These are phyloP conservation scores for Lates japonicus DNA, from an alignment of 2,797 vertebrate genomes.

Conservation along the genomic window DNA sequence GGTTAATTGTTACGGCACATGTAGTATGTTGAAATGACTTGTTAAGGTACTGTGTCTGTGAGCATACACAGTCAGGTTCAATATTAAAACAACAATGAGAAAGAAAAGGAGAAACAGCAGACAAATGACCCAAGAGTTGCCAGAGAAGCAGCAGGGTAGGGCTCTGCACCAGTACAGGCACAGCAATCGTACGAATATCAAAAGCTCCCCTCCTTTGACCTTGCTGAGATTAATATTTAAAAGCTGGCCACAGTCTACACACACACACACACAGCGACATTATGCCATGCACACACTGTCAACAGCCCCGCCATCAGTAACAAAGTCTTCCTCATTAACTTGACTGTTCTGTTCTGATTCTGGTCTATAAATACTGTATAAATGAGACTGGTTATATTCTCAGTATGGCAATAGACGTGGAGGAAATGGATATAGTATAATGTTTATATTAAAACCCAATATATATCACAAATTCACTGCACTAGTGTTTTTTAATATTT, in stretches of 20 bases:
- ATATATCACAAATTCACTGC: background rate
- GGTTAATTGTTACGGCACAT: slow-evolving; percentile 9
- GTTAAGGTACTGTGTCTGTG: slow-evolving; percentile 49
- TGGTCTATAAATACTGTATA: slow-evolving; percentile 69
- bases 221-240: slow-evolving; percentile 89
- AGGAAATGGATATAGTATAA: slow-evolving; percentile 13
- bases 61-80: slow-evolving; percentile 43
- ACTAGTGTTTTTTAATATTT: slow-evolving; percentile 4
- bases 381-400: slow-evolving; percentile 50
- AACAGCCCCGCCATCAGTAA: slow-evolving; percentile 71
- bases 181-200: slow-evolving; percentile 85
- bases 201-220: slow-evolving; percentile 85
- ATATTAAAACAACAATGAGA: slow-evolving; percentile 59
- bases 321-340: slow-evolving; percentile 82
- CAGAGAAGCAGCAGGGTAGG: slow-evolving; percentile 68
- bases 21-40: slow-evolving; percentile 52
- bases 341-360: slow-evolving; percentile 60
- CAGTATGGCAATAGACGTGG: slow-evolving; percentile 17
- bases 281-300: slow-evolving; percentile 44
- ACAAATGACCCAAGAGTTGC: slow-evolving; percentile 78
- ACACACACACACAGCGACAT: slow-evolving; percentile 46
- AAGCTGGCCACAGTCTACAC: slow-evolving; percentile 78
- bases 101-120: slow-evolving; percentile 67
- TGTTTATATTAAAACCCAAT: background rate
- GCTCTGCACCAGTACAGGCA: slow-evolving; percentile 71